A percentile compares a stretch with the other conserved stretches of the same genome.
phyloP scores from a whole-genome alignment of 2,888 invertebrate species.

The Oligia strigilis region DNA sequence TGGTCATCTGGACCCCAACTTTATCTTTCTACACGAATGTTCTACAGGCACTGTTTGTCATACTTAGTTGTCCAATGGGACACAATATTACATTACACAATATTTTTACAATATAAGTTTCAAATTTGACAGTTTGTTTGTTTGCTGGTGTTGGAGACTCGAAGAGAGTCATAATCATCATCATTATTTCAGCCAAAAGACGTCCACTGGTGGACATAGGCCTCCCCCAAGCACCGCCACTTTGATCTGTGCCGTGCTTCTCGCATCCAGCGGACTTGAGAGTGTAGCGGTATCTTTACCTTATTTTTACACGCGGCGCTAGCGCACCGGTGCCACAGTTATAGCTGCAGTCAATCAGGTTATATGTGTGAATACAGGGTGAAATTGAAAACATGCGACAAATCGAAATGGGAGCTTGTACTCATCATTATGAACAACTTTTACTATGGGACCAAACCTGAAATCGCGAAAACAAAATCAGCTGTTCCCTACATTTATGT shows the following conservation, averaged over 20 bases:
- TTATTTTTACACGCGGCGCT: not conserved
- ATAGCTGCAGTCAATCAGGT: not conserved
- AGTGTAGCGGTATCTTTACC: not conserved
- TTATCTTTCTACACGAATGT: not conserved
- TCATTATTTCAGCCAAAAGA: not conserved
- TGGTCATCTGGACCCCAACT: not conserved
- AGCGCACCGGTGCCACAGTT: not conserved
- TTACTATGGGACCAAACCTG: too few relatives aligned
- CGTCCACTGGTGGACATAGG: not conserved
- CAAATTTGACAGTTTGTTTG: not conserved
- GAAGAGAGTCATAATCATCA: not conserved
- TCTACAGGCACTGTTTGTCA: not conserved
- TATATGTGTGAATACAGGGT: too few relatives aligned
- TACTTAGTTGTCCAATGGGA: too few relatives aligned
- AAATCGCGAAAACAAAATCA: too few relatives aligned
- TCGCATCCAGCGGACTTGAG: not conserved
- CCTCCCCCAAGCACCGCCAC: not conserved
- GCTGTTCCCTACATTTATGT: too few relatives aligned
- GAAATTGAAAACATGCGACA: too few relatives aligned
- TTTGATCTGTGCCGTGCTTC: not conserved
- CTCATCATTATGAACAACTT: too few relatives aligned
- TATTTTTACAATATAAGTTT: too few relatives aligned
- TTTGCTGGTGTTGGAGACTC: not conserved
- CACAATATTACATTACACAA: too few relatives aligned
- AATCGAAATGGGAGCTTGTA: too few relatives aligned